phyloP scores from a whole-genome alignment of 2,888 invertebrate species.

The Hermodice carunculata region DNA sequence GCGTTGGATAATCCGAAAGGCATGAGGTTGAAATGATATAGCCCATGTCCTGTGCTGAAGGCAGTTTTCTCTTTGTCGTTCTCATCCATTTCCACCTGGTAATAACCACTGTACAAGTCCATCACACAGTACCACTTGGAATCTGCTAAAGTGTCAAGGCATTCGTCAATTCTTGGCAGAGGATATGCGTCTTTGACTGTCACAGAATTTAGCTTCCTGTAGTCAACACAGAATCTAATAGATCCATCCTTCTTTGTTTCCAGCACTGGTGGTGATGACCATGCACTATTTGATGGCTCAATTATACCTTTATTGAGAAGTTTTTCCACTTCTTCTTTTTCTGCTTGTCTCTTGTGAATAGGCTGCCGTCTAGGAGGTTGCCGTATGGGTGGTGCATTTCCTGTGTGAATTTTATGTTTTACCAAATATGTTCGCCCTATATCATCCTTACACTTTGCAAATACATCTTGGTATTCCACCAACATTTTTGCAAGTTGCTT shows the following conservation, averaged over 20 bases:
- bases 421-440: not conserved
- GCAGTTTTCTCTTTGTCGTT: constrained; percentile 23
- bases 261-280: constrained; percentile 6
- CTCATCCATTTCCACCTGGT: constrained; percentile 17
- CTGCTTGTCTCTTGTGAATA: not conserved
- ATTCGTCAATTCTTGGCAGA: constrained; percentile 2
- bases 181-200: not conserved
- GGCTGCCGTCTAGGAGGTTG: not conserved
- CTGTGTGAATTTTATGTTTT: constrained; percentile 6
- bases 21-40: constrained; percentile 27
- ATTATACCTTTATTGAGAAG: constrained; percentile 3
- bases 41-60: constrained; percentile 11
- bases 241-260: constrained; percentile 4
- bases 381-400: not conserved
- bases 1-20: constrained; percentile 29
- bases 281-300: not conserved
- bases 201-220: not conserved
- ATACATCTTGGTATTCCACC: too few relatives aligned
- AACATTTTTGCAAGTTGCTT: too few relatives aligned
- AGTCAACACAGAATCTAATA: constrained; percentile 4
- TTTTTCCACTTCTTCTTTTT: not conserved
- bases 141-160: constrained; percentile 1
- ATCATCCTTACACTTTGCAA: not conserved
- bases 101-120: constrained; percentile 25
- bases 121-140: constrained; percentile 11